Evolutionary conservation across 2,113 vertebrate species (phyloP).

Genomic region (Myotis brandtii): DNA sequence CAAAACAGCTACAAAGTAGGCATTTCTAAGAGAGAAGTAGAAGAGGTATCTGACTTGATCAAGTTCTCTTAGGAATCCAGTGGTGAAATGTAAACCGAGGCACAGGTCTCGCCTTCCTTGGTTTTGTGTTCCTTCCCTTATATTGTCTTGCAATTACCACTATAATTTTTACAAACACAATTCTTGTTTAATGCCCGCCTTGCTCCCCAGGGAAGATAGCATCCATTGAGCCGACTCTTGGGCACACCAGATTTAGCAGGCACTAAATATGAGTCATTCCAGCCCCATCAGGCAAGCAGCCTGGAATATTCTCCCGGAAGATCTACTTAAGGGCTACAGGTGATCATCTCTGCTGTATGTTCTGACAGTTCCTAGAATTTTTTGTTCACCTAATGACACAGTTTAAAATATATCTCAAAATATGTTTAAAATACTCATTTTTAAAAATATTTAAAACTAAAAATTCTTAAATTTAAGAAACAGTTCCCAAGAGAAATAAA

Average conservation of each 20-base stretch:
- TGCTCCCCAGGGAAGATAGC: background rate
- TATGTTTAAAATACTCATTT: background rate
- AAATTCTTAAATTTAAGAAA: conserved; percentile 40
- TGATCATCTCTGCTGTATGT: background rate
- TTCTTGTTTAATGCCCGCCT: background rate
- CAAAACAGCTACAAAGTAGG: background rate
- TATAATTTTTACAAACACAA: background rate
- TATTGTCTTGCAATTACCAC: background rate
- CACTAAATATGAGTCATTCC: background rate
- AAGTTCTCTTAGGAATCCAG: background rate
- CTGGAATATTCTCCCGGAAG: background rate
- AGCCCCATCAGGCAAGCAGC: background rate
- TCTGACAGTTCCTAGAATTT: background rate
- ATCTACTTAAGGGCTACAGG: background rate
- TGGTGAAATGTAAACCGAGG: background rate
- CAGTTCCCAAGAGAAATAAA: background rate
- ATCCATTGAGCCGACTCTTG: background rate
- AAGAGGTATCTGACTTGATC: background rate
- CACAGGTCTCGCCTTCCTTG: background rate
- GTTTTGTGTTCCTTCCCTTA: background rate
- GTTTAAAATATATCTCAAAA: conserved; percentile 23
- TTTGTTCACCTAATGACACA: background rate
- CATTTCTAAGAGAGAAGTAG: background rate
- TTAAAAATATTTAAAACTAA: background rate
- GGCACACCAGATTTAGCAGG: conserved; percentile 1